Evolutionary conservation across 1,140 invertebrate genomes (phyloP).

Genomic region (Procambarus virginalis): DNA sequence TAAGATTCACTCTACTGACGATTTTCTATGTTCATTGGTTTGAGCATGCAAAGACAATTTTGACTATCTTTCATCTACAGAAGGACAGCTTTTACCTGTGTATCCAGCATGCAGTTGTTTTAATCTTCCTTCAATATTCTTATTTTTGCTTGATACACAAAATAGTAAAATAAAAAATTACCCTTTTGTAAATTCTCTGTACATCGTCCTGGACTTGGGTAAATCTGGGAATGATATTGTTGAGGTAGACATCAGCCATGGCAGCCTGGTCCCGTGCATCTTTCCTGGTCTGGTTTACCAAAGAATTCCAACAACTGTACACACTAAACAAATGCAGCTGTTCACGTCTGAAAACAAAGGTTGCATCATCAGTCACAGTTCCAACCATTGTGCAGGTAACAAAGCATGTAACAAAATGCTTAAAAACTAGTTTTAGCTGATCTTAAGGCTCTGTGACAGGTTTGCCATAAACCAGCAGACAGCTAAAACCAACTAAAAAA

Average conservation of each 20-base stretch:
- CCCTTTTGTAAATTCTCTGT: conserved; percentile 89
- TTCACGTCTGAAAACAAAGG: conserved; percentile 83
- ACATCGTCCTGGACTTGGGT: conserved; percentile 92
- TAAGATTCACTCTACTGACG: no score
- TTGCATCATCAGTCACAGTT: not conserved
- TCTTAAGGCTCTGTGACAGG: no score
- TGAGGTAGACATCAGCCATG: conserved; percentile 91
- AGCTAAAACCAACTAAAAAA: no score
- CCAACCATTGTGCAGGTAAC: not conserved
- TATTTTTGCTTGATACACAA: no score
- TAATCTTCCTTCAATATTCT: no score
- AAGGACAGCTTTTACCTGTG: no score
- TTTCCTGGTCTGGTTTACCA: conserved; percentile 90
- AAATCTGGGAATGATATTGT: conserved; percentile 86
- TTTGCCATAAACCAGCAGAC: no score
- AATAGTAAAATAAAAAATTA: conserved; percentile 73
- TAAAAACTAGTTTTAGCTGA: no score
- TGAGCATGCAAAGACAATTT: no score
- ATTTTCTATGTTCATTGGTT: no score
- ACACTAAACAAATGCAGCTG: conserved; percentile 94
- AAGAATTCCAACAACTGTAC: conserved; percentile 92
- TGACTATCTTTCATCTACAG: no score
- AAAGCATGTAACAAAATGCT: not conserved
- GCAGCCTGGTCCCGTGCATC: conserved; percentile 90
- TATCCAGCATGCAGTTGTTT: no score